Evolutionary conservation across 2,113 vertebrate species (phyloP).

Genomic region (Ictalurus punctatus): DNA sequence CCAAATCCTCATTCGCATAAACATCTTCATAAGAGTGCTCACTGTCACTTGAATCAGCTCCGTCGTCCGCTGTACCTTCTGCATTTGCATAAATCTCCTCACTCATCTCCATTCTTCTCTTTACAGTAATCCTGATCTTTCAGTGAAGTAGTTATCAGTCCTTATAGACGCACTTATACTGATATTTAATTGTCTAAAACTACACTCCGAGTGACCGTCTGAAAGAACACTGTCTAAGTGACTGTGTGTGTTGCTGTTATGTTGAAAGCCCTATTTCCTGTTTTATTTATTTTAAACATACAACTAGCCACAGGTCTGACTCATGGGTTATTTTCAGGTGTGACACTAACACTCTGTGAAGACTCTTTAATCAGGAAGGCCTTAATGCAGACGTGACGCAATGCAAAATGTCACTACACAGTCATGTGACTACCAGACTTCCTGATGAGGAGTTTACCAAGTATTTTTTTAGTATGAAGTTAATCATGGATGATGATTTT

Average conservation of each 20-base stretch:
- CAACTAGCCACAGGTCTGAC: not conserved
- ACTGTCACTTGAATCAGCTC: not conserved
- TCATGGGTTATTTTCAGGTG: not conserved
- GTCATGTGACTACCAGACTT: not conserved
- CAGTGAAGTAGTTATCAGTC: not conserved
- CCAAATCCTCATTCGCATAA: too few species aligned
- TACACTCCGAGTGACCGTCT: not conserved
- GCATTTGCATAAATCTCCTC: not conserved
- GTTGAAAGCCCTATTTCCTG: not conserved
- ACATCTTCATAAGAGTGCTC: too few species aligned
- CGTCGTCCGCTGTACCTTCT: not conserved
- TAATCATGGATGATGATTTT: not conserved
- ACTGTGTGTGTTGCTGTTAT: not conserved
- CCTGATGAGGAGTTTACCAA: not conserved
- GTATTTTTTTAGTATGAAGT: not conserved
- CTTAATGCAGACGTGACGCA: not conserved
- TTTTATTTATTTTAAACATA: not conserved
- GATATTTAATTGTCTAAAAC: not conserved
- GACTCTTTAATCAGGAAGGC: not conserved
- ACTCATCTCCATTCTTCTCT: slow-evolving; percentile 8
- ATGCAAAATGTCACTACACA: not conserved
- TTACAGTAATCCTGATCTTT: not conserved
- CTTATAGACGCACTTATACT: not conserved
- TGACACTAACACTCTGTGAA: not conserved
- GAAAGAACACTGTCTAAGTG: not conserved